Evolutionary conservation across 2,797 vertebrate species (phyloP), one percentile per base, ranked within the genome.

Genomic region (Heliangelus exortis): DNA sequence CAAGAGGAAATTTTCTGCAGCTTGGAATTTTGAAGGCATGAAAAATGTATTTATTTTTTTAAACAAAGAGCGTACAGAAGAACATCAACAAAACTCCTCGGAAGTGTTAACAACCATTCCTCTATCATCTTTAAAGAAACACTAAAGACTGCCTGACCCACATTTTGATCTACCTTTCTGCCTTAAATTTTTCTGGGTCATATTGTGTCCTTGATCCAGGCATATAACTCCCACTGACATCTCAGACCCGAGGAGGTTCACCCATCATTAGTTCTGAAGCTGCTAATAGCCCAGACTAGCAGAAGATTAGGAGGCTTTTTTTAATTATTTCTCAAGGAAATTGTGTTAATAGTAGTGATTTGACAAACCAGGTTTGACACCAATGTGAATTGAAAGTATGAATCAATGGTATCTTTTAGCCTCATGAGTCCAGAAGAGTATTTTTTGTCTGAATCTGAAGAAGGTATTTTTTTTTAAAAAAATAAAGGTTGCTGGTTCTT

Each of bases 1-100:
- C 96, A 94, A 97, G 97, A 97, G 96, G 96, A 97, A 97, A 97
- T 98, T 97, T 98, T 98, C 96, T 71, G 91, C 98, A 98, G 97
- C 97, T 97, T 98, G 95, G 97, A 96, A 97, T 97, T 97, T 89
- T 97, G 96, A 97, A 97, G 97, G 92, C 96, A 97, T 95, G 93
- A 97, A 97, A 97, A 97, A 97, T 91, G 75, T 87, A 93, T 96
- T 97, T 96, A 95, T 96, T 96, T 96, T 95, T 95, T 93, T 90
- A 95, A 97, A 97, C 96, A 97, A 97, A 97, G 95, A 95, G 80
- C 68, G 36, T 90, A 84, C 22, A 73, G 89, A 95, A 95, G 95
- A 96, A 93, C 95, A 96, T 82, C 97, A 96, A 97, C 95, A 96
- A 76, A 96, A 89, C 95, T 97, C 94, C 89, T 96, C 65, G 79